Evolutionary conservation across 2,113 vertebrate species (phyloP).

Genomic region (Eptesicus fuscus): DNA sequence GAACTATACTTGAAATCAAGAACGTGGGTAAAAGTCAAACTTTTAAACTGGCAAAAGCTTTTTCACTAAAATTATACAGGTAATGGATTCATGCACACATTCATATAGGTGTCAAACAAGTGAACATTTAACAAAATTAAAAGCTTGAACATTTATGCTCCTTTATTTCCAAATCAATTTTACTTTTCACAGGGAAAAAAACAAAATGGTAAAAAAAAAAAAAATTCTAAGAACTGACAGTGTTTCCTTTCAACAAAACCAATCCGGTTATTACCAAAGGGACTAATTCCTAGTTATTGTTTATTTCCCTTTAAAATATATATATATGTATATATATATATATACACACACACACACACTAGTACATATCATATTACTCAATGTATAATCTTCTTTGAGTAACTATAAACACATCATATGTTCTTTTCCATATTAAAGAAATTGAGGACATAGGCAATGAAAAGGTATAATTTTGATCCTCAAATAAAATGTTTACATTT

Average conservation of each 20-base stretch:
- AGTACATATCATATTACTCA: neutral
- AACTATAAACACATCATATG: neutral
- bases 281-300: neutral
- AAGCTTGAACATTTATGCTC: neutral
- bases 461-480: conserved; percentile 26
- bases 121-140: conserved; percentile 24
- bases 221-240: neutral
- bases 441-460: neutral
- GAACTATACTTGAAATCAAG: neutral
- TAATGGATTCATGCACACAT: neutral
- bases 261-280: neutral
- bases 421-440: conserved; percentile 39
- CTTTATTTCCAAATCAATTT: conserved; percentile 27
- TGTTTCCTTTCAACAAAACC: conserved; percentile 37
- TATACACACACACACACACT: neutral
- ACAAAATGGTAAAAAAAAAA: conserved; percentile 11
- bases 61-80: neutral
- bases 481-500: conserved; percentile 14
- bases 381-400: neutral
- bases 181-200: neutral
- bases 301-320: neutral
- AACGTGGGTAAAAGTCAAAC: conserved; percentile 12
- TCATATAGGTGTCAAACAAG: neutral
- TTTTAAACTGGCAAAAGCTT: neutral
- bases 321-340: neutral